Evolutionary conservation across 2,888 invertebrate species (phyloP).

Genomic region (Cryptocheilus praepositus): DNA sequence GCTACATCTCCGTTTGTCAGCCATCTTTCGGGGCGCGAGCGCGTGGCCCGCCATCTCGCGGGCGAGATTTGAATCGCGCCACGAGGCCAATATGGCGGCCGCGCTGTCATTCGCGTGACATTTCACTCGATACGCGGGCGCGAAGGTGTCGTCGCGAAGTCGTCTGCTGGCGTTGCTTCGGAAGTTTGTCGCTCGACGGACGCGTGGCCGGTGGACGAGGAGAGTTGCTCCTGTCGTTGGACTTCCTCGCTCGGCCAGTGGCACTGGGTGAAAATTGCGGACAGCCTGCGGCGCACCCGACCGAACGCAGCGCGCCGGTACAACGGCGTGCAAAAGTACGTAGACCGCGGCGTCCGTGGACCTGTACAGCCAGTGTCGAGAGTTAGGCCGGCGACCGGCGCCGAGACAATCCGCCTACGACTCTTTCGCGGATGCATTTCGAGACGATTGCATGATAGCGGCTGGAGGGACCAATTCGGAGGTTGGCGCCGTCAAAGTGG

Average conservation of each 20-base stretch:
- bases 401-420: no score
- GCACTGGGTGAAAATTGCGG: conserved; percentile 6
- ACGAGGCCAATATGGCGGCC: conserved; percentile 42
- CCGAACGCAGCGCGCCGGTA: conserved; percentile 31
- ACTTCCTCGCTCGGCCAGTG: neutral
- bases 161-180: neutral
- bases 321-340: conserved; percentile 28
- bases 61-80: conserved; percentile 29
- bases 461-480: no score
- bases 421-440: no score
- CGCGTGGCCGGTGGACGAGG: neutral
- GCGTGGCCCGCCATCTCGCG: conserved; percentile 58
- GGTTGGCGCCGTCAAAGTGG: no score
- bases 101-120: conserved; percentile 56
- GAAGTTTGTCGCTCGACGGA: neutral
- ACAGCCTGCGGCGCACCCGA: conserved; percentile 22
- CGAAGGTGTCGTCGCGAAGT: neutral
- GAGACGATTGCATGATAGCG: no score
- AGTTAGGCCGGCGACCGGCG: conserved; percentile 10
- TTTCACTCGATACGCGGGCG: conserved; percentile 23
- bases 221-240: neutral
- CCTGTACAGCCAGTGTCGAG: conserved; percentile 34
- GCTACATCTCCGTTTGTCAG: conserved; percentile 73
- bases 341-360: conserved; percentile 2
- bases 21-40: conserved; percentile 68